Percentiles rank a stretch among this genome's conserved stretches.
These are phyloP conservation scores for Xiphias gladius DNA, from an alignment of 2,113 vertebrate species.

Conservation along the genomic window DNA sequence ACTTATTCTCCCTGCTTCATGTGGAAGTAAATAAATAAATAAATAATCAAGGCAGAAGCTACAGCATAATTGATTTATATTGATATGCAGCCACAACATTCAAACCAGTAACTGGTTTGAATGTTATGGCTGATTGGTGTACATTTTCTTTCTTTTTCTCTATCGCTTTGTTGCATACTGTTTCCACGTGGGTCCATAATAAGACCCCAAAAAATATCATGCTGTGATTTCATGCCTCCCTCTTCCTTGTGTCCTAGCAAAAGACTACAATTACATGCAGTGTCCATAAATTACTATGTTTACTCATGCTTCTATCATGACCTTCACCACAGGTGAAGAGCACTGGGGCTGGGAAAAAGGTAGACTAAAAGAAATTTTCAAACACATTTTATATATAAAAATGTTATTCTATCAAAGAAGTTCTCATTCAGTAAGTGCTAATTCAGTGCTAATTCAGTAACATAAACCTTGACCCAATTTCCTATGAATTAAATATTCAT, in stretches of 20 bases:
- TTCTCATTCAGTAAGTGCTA: not conserved
- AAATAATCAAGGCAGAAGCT: not conserved
- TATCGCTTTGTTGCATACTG: constrained; percentile 3
- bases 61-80: not conserved
- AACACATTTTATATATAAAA: not conserved
- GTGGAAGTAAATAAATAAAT: not conserved
- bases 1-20: not conserved
- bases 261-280: constrained; percentile 56
- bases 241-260: constrained; percentile 33
- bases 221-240: constrained; percentile 41
- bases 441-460: not conserved
- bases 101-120: too few species aligned
- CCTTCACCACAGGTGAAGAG: constrained; percentile 21
- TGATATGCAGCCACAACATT: not conserved
- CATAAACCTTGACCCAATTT: not conserved
- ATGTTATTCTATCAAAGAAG: not conserved
- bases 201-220: constrained; percentile 38
- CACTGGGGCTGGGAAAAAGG: not conserved
- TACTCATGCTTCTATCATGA: constrained; percentile 42
- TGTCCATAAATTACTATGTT: constrained; percentile 63
- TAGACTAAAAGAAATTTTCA: not conserved
- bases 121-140: not conserved
- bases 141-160: not conserved
- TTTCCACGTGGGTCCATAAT: constrained; percentile 31
- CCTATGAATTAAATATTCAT: not conserved